Evolutionary conservation across 2,888 invertebrate species (phyloP), one percentile per base, ranked within the genome.

Genomic region (Scaptomyza tumidula): DNA sequence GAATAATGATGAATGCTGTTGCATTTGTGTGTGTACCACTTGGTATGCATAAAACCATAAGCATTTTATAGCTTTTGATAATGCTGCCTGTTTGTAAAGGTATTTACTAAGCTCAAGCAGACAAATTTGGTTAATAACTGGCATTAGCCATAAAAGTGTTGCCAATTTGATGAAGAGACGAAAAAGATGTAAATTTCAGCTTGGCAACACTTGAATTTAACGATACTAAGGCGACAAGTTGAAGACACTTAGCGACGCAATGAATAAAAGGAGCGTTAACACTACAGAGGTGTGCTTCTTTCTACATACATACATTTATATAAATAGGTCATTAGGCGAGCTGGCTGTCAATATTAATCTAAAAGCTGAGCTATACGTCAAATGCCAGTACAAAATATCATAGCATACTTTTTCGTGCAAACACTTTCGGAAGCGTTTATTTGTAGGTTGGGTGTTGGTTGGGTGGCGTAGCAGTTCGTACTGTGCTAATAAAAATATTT

Each of bases 401-500:
- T 64, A 61, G 76, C 75, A 61, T 71, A 70, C 68, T 77, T 82
- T 70, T 44, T 54, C 55, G 81, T 54, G 27, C 35, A n/a, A 16
- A 33, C 29, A 13, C 24, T 43, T 48, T 24, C 31, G 10, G 7
- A 1, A 13, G 31, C 37, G 37, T 9, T 13, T 16, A 14, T 10
- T 24, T 19, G 50, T 10, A 13, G 33, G 33, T 3, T n/a, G 16
- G 33, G 0, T 11, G 10, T 13, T 10, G 16, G 13, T 13, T 10
- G 44, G 19, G 4, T 52, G 31, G 48, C 63, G 60, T 48, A 7
- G 13, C 48, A 35, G 31, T 24, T 58, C 53, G 64, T 58, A 44
- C 41, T 41, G 43, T 56, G 80, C 68, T 71, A 85, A 85, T 85
- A 85, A 87, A 85, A 85, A 87, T 80, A 83, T 85, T 87, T 84